phyloP scores from a whole-genome alignment of 2,113 vertebrate genomes.

The Vireo altiloquus region DNA sequence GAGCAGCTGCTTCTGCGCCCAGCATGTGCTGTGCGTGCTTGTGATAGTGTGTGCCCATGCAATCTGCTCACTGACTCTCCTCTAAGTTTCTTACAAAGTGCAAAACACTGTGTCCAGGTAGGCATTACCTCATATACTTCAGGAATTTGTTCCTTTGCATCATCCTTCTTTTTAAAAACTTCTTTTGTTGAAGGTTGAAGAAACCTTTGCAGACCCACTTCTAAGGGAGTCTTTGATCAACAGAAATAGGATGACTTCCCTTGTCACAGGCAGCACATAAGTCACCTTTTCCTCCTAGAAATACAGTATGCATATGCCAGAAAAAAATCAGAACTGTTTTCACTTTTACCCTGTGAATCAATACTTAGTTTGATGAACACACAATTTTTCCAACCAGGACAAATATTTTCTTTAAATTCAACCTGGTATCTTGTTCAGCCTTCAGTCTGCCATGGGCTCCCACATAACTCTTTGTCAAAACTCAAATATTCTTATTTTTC shows the following conservation, averaged over 20 bases:
- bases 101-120: neutral
- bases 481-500: neutral
- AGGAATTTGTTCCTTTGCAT: neutral
- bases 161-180: neutral
- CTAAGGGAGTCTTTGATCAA: constrained; percentile 35
- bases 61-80: neutral
- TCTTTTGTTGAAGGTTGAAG: neutral
- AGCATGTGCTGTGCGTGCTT: rapidly evolving
- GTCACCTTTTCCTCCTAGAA: constrained; percentile 15
- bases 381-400: neutral
- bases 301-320: neutral
- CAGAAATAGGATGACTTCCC: neutral
- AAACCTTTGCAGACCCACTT: constrained; percentile 6
- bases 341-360: neutral
- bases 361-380: neutral
- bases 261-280: neutral
- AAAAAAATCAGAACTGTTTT: neutral
- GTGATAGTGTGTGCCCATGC: neutral
- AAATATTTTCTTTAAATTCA: neutral
- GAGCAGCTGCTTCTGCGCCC: neutral
- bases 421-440: neutral
- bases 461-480: neutral
- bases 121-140: neutral
- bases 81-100: neutral
- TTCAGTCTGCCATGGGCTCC: rapidly evolving